Evolutionary conservation across 2,888 invertebrate genomes (phyloP).

Genomic region (Agrochola circellaris): DNA sequence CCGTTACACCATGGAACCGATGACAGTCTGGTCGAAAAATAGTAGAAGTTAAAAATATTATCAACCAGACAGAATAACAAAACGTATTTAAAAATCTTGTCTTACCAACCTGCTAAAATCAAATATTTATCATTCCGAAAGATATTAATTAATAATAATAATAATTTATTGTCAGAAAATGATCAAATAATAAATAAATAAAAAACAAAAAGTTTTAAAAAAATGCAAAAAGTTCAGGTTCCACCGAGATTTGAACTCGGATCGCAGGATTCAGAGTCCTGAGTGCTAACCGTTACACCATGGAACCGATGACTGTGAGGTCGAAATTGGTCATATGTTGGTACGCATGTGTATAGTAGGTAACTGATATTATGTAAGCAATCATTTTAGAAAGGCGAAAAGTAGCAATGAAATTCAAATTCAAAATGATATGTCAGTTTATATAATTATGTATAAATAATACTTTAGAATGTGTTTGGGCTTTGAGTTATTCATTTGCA

Average conservation of each 20-base stretch:
- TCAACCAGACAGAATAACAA: background rate
- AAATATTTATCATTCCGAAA: background rate
- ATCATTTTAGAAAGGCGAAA: background rate
- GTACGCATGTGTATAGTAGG: rapidly evolving
- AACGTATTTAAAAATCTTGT: background rate
- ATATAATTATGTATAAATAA: too few relatives aligned
- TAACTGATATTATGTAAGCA: background rate
- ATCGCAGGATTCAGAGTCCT: constrained; percentile 96
- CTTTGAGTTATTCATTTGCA: too few relatives aligned
- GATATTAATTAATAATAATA: background rate
- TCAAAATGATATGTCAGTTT: background rate
- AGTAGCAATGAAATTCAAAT: background rate
- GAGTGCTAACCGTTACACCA: constrained; percentile 94
- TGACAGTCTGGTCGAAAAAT: background rate
- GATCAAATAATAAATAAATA: background rate
- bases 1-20: constrained; percentile 92
- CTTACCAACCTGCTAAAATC: background rate
- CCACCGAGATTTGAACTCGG: constrained; percentile 96
- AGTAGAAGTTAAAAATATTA: constrained; percentile 4
- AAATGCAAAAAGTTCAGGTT: constrained; percentile 84
- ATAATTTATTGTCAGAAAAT: background rate
- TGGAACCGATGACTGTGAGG: constrained; percentile 75
- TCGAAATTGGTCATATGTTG: constrained; percentile 23
- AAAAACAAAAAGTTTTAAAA: background rate
- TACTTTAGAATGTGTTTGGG: too few relatives aligned